Base-by-base conservation (phyloP, 2,888 invertebrate species). In the Temnothorax unifasciatus region DNA sequence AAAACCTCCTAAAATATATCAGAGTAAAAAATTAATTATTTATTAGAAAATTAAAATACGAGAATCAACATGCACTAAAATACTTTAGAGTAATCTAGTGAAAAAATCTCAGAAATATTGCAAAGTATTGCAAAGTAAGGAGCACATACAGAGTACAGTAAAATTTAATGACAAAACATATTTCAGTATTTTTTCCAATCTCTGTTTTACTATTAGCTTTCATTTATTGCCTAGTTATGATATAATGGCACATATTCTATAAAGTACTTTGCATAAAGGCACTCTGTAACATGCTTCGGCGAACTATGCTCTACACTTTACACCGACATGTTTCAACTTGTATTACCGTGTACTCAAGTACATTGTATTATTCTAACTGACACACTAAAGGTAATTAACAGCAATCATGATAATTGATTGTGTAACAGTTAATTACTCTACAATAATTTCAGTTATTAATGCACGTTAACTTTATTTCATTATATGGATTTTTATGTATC, bases 291-390 rank as follows among this genome's bases (percentile, higher is more conserved):
- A 29, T 29, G 18, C 41, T 69, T 47, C 18, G 25, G n/a, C 50
- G 13, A 69, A 50, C 5, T 34, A 34, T 6, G 18, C 6, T 38
- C 38, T 64, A n/a, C 13, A 15, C 21, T 38, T 38, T 64, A n/a
- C 13, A 15, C 21, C 29, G 50, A 69, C 29, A 50, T 69, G 29
- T n/a, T 47, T 50, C 29, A 29, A 44, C 44, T 47, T 18, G 47
- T 50, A 47, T 68, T 47, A 68, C 29, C 44, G 9, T 25, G 9
- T 44, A 66, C 9, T 66, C 15, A 47, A 47, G 47, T 63, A 3
- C 41, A 25, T 25, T 44, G 41, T 59, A 63, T 74, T 44, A 61
- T 74, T 74, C 44, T 29, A 63, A 4, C 25, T 61, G 18, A 54
- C 25, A 64, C n/a, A 63, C n/a, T n/a, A n/a, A 25, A 2, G 4